Evolutionary conservation across 2,113 vertebrate species (phyloP), one percentile per base, ranked within the genome.

Genomic region (Platanista minor): DNA sequence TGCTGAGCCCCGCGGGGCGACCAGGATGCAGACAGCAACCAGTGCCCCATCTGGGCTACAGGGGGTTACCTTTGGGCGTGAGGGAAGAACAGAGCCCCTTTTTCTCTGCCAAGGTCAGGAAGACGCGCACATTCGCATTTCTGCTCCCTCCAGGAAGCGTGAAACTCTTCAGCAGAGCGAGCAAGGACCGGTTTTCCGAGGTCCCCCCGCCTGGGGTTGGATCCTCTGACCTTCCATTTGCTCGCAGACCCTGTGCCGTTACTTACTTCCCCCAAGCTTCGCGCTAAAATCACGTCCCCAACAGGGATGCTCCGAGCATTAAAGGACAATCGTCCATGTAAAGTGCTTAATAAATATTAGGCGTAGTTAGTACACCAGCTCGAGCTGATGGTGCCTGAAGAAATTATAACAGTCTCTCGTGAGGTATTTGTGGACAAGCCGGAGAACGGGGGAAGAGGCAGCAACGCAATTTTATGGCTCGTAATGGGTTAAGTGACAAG

Each of bases 401-500:
- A 92, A 31, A 54, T 29, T 21, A 59, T 23, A 61, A 72, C 41
- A 20, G 6, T 36, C 15, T 82, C 39, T 71, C 39, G 5, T 49
- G 57, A 71, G 8, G 2, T 13, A 39, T n/a, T 66, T 71, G 75
- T 43, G 7, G 15, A 39, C 62, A 87, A 46, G 81, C 71, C 25
- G 36, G 29, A 95, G 49, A 91, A 66, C 36, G 33, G 11, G 39
- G 20, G 33, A 74, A n/a, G 12, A 72, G 61, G 27, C 39, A 83
- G n/a, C 61, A 90, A 82, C 41, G 82, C 8, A 72, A 3, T 39
- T 90, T 49, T 46, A n/a, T 52, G 49, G 49, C 43, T 71, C 93
- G 13, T 80, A 69, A 54, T 57, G 64, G 14, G 46, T 36, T 97
- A 87, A 92, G 12, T 67, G 27, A 62, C 31, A 90, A 87, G 87